Conservation (phyloP, 2,113 vertebrate genomes). For the Dicaeum eximium region DNA sequence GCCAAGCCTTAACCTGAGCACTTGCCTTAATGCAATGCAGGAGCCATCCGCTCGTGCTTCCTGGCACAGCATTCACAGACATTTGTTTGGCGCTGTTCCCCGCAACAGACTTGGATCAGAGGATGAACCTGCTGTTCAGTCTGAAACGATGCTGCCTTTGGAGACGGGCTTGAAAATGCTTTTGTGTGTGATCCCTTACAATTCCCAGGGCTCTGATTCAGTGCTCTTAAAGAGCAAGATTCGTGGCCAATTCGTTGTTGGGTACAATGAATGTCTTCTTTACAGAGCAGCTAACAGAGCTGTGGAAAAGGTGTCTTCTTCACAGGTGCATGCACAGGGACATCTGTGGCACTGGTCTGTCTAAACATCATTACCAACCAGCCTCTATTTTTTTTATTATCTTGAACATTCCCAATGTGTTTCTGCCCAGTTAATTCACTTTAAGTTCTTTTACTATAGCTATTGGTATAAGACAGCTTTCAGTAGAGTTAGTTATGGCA, state of each 20-base stretch:
- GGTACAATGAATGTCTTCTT: neutral
- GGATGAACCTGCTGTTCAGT: conserved; percentile 69
- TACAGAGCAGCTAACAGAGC: neutral
- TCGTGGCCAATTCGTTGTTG: conserved; percentile 15
- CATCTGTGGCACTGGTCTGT: neutral
- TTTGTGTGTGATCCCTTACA: conserved; percentile 32
- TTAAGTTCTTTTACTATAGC: neutral
- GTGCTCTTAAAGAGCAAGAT: conserved; percentile 14
- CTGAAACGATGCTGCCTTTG: conserved; percentile 53
- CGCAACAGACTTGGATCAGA: conserved; percentile 56
- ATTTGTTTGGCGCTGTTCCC: conserved; percentile 64
- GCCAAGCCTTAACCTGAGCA: conserved; percentile 6
- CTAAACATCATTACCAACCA: neutral
- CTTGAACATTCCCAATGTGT: neutral
- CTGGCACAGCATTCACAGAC: conserved; percentile 35
- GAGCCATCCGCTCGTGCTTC: neutral
- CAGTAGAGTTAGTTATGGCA: neutral
- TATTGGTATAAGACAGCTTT: neutral
- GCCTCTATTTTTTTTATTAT: neutral
- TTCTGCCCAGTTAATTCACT: neutral
- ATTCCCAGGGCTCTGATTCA: conserved; percentile 30
- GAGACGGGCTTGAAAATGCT: conserved; percentile 25
- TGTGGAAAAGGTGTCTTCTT: neutral
- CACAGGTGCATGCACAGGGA: neutral
- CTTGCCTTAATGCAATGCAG: neutral